Evolutionary conservation across 1,140 invertebrate species (phyloP).

Genomic region (Drosophila pectinifera): DNA sequence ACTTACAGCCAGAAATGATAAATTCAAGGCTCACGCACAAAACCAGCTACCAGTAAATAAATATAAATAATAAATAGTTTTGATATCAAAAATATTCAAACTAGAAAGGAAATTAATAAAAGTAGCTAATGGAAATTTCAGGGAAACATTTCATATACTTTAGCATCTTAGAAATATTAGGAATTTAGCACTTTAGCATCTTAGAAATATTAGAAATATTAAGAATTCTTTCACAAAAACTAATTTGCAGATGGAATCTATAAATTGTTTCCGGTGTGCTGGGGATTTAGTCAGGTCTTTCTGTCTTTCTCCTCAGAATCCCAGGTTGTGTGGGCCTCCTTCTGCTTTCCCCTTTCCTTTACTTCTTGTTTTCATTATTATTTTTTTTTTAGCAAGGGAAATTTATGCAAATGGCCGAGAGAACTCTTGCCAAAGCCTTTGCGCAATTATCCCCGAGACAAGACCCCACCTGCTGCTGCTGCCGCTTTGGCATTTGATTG

Average conservation of each 20-base stretch:
- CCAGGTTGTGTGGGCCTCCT: constrained; percentile 26
- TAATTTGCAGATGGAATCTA: neutral
- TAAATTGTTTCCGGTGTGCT: constrained; percentile 12
- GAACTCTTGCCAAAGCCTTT: constrained; percentile 49
- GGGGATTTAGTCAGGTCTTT: constrained; percentile 13
- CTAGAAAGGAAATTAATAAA: too few species aligned
- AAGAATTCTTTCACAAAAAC: neutral
- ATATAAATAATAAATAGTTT: too few species aligned
- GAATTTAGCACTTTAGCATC: too few species aligned
- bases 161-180: neutral
- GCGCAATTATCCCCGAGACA: constrained; percentile 62
- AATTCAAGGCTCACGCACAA: neutral
- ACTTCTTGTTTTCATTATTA: neutral
- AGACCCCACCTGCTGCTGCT: constrained; percentile 74
- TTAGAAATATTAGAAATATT: neutral
- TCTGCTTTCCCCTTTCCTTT: neutral
- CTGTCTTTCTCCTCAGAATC: too few species aligned
- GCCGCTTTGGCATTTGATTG: constrained; percentile 75
- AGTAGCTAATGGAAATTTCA: neutral
- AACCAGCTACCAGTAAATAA: too few species aligned
- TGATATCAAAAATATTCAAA: too few species aligned
- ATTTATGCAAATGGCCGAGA: constrained; percentile 75
- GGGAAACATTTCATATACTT: neutral
- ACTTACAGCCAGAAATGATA: too few species aligned
- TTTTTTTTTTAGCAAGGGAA: constrained; percentile 58